These are phyloP conservation scores for Mixornis gularis DNA, from an alignment of 2,113 vertebrate genomes.

Conservation along the genomic window DNA sequence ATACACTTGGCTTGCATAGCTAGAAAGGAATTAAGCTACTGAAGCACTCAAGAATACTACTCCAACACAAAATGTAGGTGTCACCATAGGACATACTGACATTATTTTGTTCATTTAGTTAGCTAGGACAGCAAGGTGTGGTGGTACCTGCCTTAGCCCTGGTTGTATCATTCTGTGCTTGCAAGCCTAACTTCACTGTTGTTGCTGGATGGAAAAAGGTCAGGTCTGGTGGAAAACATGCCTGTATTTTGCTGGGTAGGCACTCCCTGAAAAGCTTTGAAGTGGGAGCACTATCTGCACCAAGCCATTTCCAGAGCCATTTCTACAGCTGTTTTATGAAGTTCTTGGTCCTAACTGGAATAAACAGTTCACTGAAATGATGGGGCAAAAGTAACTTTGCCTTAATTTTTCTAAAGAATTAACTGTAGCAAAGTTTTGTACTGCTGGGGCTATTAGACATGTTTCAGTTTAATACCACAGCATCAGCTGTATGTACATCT, in stretches of 20 bases:
- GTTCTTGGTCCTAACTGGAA: background rate
- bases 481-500: background rate
- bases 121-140: background rate
- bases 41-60: background rate
- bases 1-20: background rate
- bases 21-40: background rate
- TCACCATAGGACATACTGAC: background rate
- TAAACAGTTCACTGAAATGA: background rate
- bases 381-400: background rate
- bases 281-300: background rate
- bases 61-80: background rate
- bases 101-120: background rate
- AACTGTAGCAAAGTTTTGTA: background rate
- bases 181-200: background rate
- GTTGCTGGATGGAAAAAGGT: background rate
- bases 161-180: background rate
- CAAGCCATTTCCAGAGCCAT: background rate
- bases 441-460: background rate
- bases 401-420: background rate
- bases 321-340: background rate
- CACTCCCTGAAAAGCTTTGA: background rate
- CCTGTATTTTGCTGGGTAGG: background rate
- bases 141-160: background rate
- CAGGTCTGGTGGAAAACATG: rapidly evolving
- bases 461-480: background rate